Conservation (phyloP, 1,140 invertebrate species). For the Lamellibrachia luymesi region DNA sequence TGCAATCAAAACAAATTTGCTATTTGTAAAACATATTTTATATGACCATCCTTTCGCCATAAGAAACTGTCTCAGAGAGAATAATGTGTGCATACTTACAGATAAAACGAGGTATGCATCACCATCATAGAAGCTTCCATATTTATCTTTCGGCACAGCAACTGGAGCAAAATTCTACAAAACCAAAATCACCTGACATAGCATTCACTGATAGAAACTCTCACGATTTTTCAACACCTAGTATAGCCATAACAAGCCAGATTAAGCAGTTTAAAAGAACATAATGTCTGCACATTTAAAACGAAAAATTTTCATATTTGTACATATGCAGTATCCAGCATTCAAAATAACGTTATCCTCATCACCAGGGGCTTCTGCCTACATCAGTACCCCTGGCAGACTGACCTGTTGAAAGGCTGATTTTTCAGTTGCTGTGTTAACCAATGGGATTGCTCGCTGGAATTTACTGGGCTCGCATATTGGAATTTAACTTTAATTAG, state of each 20-base stretch:
- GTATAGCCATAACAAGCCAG: constrained; percentile 16
- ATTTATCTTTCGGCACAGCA: constrained; percentile 72
- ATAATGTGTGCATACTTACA: constrained; percentile 57
- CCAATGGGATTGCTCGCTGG: too few species aligned
- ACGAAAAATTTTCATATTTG: background rate
- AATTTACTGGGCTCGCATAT: too few species aligned
- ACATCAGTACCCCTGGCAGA: too few species aligned
- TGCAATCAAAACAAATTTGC: too few species aligned
- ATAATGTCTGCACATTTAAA: constrained; percentile 3
- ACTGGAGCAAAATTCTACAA: constrained; percentile 74
- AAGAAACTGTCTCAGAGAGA: too few species aligned
- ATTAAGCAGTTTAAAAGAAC: background rate
- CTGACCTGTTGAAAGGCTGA: too few species aligned
- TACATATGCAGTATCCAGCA: background rate
- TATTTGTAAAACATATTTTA: too few species aligned
- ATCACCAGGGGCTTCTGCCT: background rate
- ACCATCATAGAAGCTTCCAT: constrained; percentile 80
- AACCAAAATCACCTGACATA: constrained; percentile 9
- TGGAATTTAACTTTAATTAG: too few species aligned
- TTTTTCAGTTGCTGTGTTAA: too few species aligned
- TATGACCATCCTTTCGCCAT: too few species aligned
- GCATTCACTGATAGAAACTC: background rate
- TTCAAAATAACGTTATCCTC: background rate
- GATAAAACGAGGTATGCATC: constrained; percentile 85
- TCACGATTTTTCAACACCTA: constrained; percentile 6